Evolutionary conservation across 2,797 vertebrate genomes (phyloP).

Genomic region (Otolemur crassicaudatus): DNA sequence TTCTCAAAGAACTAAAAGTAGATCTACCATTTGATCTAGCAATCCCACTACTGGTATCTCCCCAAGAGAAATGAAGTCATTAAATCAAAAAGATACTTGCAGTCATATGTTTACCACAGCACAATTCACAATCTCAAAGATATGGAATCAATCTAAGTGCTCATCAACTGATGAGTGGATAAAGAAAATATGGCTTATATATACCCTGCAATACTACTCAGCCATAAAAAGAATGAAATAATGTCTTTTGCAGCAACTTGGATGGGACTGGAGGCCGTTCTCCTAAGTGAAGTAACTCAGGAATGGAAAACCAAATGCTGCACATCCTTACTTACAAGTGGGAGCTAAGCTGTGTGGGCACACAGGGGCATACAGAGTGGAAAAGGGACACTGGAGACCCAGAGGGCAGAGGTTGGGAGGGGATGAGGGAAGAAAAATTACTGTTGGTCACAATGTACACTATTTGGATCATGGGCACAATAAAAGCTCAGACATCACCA

Average conservation of each 20-base stretch:
- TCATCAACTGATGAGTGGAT: not conserved
- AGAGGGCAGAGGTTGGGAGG: not conserved
- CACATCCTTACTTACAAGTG: not conserved
- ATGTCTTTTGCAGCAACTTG: not conserved
- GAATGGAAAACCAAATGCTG: not conserved
- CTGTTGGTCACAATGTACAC: not conserved
- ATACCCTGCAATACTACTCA: not conserved
- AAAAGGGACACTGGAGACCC: not conserved
- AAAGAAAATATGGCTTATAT: not conserved
- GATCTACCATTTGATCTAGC: not conserved
- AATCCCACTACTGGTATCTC: not conserved
- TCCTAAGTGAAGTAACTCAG: not conserved
- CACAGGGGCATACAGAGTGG: not conserved
- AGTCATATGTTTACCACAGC: not conserved
- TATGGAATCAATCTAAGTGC: not conserved
- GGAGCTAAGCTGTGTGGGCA: not conserved
- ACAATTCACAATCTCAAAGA: not conserved
- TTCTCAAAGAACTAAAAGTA: not conserved
- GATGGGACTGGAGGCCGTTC: not conserved
- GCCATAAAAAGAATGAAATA: not conserved
- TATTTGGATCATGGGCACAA: not conserved
- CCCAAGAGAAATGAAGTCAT: not conserved
- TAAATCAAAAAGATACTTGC: not conserved
- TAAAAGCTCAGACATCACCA: not conserved
- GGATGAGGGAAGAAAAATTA: not conserved